Evolutionary conservation across 2,888 invertebrate species (phyloP), one percentile per base, ranked within the genome.

Genomic region (Hybos culiciformis): DNA sequence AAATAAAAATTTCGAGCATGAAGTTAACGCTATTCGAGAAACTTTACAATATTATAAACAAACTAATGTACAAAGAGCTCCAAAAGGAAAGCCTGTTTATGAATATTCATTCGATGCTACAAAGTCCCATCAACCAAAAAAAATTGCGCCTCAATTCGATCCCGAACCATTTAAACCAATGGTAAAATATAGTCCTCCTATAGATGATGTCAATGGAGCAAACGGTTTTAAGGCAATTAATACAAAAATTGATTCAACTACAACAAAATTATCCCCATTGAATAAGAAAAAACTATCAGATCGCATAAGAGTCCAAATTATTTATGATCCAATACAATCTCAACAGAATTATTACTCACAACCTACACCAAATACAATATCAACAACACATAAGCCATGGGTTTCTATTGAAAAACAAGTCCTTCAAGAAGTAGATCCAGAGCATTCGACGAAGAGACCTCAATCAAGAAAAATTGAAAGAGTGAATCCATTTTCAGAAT

Each of bases 61-160:
- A 41, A 77, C 77, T 14, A 71, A 73, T 46, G 50, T 67, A 6
- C 65, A 71, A 45, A 53, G 60, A 14, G 54, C 57, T 4, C 57
- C 59, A 5, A 60, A 73, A 55, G 68, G 71, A 7, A 73, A 74
- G 55, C 63, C 72, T 11, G 70, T 78, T 7, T 83, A 82, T 57
- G 82, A 83, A 56, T 84, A 78, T 58, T 80, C 77, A 54, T 83
- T 78, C 56, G 77, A 83, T 56, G 72, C 77, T 0, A 70, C 75
- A 5, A 54, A 51, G 29, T 40, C 51, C 5, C 48, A 46, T 34
- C 45, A 46, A 24, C 40, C 44, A 32, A 24, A 33, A 32, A 29
- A 39, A 43, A 54, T 63, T 5, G 62, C 64, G 9, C 51, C 48
- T 48, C 61, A 74, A 49, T 75, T 74, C 47, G 66, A 68, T 42